A percentile compares a stretch with the other conserved stretches of the same genome.
Conservation (phyloP, 2,888 invertebrate species). For the Drosophila mimetica region DNA sequence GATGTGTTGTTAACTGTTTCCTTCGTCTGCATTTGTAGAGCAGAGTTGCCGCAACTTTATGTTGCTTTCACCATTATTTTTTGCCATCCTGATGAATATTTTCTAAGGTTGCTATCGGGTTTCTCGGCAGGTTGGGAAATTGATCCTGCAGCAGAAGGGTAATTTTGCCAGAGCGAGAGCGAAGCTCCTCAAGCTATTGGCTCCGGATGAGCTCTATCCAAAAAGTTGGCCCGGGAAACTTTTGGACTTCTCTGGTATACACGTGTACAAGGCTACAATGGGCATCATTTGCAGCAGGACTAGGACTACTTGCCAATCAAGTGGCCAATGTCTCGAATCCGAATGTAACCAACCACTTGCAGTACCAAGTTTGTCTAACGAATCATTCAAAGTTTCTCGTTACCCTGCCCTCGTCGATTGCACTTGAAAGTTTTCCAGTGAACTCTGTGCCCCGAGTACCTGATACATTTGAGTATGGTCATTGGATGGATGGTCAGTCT, state of each 20-base stretch:
- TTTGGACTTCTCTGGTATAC: background rate
- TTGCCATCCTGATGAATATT: background rate
- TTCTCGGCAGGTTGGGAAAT: background rate
- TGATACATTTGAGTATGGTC: constrained; percentile 51
- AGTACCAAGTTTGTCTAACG: constrained; percentile 24
- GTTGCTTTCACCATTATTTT: constrained; percentile 7
- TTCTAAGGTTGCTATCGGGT: background rate
- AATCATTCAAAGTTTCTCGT: constrained; percentile 36
- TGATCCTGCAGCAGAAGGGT: constrained; percentile 20
- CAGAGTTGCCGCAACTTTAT: constrained; percentile 26
- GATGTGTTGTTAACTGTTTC: constrained; percentile 22
- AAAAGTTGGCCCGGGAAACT: constrained; percentile 24
- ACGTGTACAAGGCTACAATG: constrained; percentile 12
- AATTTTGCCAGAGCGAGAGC: background rate
- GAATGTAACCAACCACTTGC: constrained; percentile 16
- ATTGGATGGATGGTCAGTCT: background rate
- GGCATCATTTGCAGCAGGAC: constrained; percentile 32
- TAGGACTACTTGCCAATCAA: constrained; percentile 13
- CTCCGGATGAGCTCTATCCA: constrained; percentile 15
- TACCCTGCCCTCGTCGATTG: constrained; percentile 48
- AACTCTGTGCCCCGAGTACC: constrained; percentile 46
- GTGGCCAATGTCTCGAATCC: constrained; percentile 24
- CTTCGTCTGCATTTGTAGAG: constrained; percentile 26
- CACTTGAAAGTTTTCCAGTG: constrained; percentile 73
- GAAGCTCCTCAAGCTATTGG: constrained; percentile 13